Conservation (phyloP, 2,113 vertebrate genomes). For the Tinamus guttatus region DNA sequence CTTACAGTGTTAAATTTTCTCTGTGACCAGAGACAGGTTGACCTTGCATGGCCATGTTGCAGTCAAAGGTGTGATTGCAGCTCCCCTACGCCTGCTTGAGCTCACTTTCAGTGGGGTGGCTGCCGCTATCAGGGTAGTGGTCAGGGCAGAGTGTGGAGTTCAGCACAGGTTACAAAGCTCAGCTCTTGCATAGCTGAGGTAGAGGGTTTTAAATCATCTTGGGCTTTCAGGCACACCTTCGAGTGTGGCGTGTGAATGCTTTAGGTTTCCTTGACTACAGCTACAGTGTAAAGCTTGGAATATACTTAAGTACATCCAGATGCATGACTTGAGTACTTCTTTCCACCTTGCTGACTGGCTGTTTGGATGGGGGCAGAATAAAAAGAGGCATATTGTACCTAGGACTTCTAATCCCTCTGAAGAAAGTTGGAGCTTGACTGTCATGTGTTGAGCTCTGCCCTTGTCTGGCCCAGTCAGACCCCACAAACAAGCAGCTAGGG, state of each 20-base stretch:
- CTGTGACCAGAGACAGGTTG: background rate
- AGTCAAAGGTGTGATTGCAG: background rate
- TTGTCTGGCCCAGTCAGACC: background rate
- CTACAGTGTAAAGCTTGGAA: background rate
- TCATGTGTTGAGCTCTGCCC: background rate
- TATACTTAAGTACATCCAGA: background rate
- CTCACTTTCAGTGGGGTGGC: rapidly evolving
- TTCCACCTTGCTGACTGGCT: background rate
- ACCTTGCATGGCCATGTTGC: background rate
- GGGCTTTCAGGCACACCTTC: rapidly evolving
- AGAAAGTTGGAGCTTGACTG: background rate
- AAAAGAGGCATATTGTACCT: rapidly evolving
- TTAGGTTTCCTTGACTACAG: background rate
- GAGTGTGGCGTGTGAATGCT: background rate
- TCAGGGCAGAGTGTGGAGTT: background rate
- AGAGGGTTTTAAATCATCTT: background rate
- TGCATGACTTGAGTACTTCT: background rate
- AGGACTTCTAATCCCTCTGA: background rate
- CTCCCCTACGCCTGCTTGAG: background rate
- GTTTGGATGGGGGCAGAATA: background rate
- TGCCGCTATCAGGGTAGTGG: background rate
- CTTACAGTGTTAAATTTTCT: background rate
- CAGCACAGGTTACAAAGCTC: background rate
- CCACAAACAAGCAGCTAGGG: background rate
- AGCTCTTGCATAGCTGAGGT: background rate